Evolutionary conservation across 2,797 vertebrate genomes (phyloP), one percentile per base, ranked within the genome.

Genomic region (Clarias fuscus): DNA sequence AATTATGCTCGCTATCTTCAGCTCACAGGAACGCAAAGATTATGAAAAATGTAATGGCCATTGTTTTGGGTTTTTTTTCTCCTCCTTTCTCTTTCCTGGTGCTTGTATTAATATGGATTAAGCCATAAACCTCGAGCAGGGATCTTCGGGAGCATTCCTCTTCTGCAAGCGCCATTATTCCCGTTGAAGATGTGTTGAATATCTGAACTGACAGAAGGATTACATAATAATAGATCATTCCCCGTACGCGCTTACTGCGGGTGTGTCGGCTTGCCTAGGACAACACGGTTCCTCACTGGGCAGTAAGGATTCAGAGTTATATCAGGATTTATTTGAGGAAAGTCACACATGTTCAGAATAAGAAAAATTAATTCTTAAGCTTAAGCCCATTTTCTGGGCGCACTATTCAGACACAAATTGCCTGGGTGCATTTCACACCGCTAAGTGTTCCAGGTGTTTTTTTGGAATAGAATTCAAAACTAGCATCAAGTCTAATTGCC

Each of bases 1-100:
- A 96, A 96, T 96, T 96, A 93, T 91, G 73, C 83, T 68, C 88
- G 86, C 92, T 96, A 95, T 97, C 95, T 96, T 91, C 48, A 11
- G 67, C 92, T 95, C 94, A 91, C 96, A 97, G 96, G 92, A 94
- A 91, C 90, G 91, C 92, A 89, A 93, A 94, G 92, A 89, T 94
- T 93, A 92, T 90, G 92, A 94, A 95, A 93, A 95, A 94, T 93
- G 88, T 93, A 94, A 91, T 94, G 93, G 95, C 92, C 86, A 88
- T 93, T 70, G 68, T 82, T 75, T 93, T 91, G 92, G 87, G 2
- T 5, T 10, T 58, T 58, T 75, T 56, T 73, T 37, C 62, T 84
- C 18, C 5, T 93, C 91, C 91, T 86, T 87, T 89, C 92, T 86
- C 91, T 86, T 92, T 90, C 93, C 93, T 94, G 92, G 86, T 91